phyloP scores from a whole-genome alignment of 2,888 invertebrate genomes.

The Archips xylosteana region DNA sequence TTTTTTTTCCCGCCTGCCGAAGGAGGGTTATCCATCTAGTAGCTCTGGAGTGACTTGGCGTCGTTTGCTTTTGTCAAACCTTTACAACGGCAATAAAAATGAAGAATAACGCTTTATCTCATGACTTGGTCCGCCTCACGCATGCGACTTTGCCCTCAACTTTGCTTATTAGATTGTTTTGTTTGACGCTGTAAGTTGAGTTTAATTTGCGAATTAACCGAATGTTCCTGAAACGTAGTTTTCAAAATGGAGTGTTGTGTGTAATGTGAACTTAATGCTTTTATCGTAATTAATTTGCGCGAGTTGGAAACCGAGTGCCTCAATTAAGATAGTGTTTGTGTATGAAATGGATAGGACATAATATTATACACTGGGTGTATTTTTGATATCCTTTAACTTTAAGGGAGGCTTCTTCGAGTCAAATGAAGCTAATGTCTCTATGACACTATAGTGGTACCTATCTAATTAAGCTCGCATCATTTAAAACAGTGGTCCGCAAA shows the following conservation, averaged over 20 bases:
- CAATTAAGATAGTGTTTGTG: not conserved
- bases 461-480: too few relatives aligned
- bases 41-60: too few relatives aligned
- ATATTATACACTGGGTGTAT: too few relatives aligned
- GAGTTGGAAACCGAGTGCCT: conserved; percentile 2
- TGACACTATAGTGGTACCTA: too few relatives aligned
- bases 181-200: conserved; percentile 57
- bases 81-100: too few relatives aligned
- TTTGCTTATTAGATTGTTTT: conserved; percentile 78
- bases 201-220: conserved; percentile 59
- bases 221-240: conserved; percentile 55
- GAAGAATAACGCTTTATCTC: not conserved
- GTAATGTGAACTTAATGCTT: conserved; percentile 24
- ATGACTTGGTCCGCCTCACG: conserved; percentile 41
- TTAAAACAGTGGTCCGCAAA: too few relatives aligned
- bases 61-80: too few relatives aligned
- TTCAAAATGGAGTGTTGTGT: conserved; percentile 32
- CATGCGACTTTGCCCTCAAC: conserved; percentile 70
- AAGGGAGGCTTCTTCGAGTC: too few relatives aligned
- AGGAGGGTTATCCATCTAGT: too few relatives aligned
- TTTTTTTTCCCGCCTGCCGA: too few relatives aligned
- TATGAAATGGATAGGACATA: not conserved
- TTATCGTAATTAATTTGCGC: conserved; percentile 31
- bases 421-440: too few relatives aligned
- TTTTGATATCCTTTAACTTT: too few relatives aligned